phyloP scores from a whole-genome alignment of 2,113 vertebrate genomes.

The Sturnus vulgaris region DNA sequence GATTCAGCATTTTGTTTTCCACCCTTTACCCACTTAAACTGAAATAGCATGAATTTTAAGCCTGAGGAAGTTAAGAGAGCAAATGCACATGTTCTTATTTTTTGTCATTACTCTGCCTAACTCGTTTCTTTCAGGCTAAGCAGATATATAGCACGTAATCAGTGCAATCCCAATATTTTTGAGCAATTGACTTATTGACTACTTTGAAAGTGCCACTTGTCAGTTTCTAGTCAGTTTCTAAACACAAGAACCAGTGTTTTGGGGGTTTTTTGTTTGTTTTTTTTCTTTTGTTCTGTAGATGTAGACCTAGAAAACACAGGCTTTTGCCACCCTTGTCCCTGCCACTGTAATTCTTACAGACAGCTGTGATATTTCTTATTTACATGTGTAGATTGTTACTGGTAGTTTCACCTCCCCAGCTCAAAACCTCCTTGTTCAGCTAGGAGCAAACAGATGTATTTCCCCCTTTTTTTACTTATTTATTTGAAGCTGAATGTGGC shows the following conservation, averaged over 20 bases:
- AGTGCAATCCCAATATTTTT: background rate
- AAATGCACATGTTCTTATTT: background rate
- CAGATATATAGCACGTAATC: background rate
- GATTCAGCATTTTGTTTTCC: background rate
- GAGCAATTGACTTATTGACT: background rate
- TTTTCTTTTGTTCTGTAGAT: background rate
- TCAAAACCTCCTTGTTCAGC: background rate
- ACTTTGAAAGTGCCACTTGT: background rate
- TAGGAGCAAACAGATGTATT: background rate
- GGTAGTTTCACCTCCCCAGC: background rate
- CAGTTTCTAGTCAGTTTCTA: background rate
- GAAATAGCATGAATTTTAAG: conserved; percentile 25
- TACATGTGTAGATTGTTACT: background rate
- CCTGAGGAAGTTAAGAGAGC: background rate
- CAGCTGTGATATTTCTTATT: background rate
- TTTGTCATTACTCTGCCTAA: background rate
- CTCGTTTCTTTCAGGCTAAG: background rate
- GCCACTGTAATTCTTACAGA: background rate
- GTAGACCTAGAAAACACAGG: background rate
- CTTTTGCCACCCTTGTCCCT: background rate
- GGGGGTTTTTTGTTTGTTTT: too few relatives aligned
- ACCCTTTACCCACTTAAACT: background rate
- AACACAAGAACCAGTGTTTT: background rate
- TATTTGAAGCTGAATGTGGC: background rate
- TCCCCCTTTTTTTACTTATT: background rate